Evolutionary conservation across 92 coral and sea anemone genomes (phyloP).

Genomic region (Blastomussa wellsi): DNA sequence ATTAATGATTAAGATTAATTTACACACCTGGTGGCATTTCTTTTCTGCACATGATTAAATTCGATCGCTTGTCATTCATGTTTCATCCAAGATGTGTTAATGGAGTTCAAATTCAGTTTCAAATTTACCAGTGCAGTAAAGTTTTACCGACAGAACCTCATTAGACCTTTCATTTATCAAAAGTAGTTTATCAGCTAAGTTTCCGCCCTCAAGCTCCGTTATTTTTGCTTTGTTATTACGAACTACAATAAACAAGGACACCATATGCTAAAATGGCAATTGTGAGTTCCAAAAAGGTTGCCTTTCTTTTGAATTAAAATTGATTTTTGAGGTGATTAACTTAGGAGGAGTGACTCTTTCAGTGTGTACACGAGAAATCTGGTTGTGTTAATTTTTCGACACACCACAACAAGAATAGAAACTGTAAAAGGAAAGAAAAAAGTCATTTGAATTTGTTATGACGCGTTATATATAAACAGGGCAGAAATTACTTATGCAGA

Average conservation of each 20-base stretch:
- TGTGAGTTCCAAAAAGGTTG: not conserved
- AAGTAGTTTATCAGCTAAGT: not conserved
- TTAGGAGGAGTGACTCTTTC: too few species aligned
- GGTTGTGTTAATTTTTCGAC: too few species aligned
- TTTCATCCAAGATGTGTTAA: not conserved
- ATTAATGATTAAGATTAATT: not conserved
- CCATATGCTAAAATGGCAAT: not conserved
- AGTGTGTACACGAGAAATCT: too few species aligned
- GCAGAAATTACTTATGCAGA: not conserved
- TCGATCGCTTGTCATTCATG: not conserved
- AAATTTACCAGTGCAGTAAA: not conserved
- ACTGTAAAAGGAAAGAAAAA: too few species aligned
- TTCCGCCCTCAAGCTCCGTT: not conserved
- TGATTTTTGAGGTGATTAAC: too few species aligned
- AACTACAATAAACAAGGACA: not conserved
- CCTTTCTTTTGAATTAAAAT: not conserved
- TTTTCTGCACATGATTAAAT: conserved; percentile 1
- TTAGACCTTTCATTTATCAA: not conserved
- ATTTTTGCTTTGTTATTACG: not conserved
- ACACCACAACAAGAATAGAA: too few species aligned
- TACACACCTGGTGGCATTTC: not conserved
- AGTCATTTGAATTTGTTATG: not conserved
- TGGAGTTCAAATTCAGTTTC: not conserved
- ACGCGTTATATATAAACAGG: not conserved
- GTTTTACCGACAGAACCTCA: not conserved